Percentiles rank a stretch among this genome's conserved stretches.
Evolutionary conservation across 1,140 invertebrate species (phyloP).

Genomic region (Drosophila trapezifrons): DNA sequence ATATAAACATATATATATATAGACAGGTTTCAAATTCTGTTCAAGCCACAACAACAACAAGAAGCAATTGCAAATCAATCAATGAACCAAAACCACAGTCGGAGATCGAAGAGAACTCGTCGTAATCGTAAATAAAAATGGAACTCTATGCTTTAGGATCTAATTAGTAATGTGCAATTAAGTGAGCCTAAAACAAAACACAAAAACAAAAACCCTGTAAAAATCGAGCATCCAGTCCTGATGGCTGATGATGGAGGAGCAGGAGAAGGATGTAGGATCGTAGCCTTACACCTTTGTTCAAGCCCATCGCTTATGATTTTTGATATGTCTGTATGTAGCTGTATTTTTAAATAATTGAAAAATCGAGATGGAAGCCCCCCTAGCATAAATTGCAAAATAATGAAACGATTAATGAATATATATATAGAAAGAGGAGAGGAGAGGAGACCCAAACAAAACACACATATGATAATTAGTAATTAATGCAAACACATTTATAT

Average conservation of each 20-base stretch:
- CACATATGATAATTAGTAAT: slow-evolving; percentile 62
- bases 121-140: slow-evolving; percentile 9
- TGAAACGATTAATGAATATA: slow-evolving; percentile 33
- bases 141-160: slow-evolving; percentile 50
- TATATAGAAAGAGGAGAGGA: slow-evolving; percentile 14
- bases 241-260: not conserved
- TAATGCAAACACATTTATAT: slow-evolving; percentile 27
- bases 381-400: slow-evolving; percentile 49
- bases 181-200: slow-evolving; percentile 44
- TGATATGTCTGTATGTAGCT: slow-evolving; percentile 61
- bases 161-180: slow-evolving; percentile 74
- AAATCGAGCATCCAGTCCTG: slow-evolving; percentile 4
- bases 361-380: slow-evolving; percentile 23
- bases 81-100: slow-evolving; percentile 44
- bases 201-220: slow-evolving; percentile 11
- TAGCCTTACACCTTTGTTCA: not conserved
- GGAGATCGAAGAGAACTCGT: slow-evolving; percentile 14
- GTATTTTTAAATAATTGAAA: slow-evolving; percentile 55
- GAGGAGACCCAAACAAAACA: slow-evolving; percentile 6
- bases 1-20: slow-evolving; percentile 16
- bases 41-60: slow-evolving; percentile 24
- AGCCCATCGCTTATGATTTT: slow-evolving; percentile 18
- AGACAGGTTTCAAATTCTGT: slow-evolving; percentile 73
- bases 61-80: slow-evolving; percentile 48
- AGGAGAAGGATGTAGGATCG: not conserved